phyloP scores from a whole-genome alignment of 2,888 invertebrate genomes.

The Rhingia campestris region DNA sequence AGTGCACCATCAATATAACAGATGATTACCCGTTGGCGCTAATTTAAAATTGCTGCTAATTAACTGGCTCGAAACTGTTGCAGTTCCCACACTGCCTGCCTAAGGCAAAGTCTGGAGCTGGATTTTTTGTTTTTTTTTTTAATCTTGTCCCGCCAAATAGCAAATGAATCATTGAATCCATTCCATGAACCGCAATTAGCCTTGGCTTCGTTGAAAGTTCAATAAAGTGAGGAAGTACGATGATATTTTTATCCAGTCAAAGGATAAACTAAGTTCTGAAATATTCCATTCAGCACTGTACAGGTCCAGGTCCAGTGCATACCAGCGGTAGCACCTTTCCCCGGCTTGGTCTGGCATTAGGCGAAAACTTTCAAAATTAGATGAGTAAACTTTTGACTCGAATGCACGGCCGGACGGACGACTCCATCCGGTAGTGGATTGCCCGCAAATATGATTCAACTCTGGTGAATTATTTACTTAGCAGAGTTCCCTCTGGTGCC shows the following conservation, averaged over 20 bases:
- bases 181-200: constrained; percentile 48
- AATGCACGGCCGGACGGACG: not conserved
- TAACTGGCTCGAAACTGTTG: constrained; percentile 30
- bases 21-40: constrained; percentile 36
- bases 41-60: constrained; percentile 51
- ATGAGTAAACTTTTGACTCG: constrained; percentile 41
- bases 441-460: constrained; percentile 33
- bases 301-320: not conserved
- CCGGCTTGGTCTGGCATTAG: constrained; percentile 9
- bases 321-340: not conserved
- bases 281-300: constrained; percentile 5
- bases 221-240: constrained; percentile 12
- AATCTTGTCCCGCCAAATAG: not conserved
- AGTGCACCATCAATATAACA: not conserved
- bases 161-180: constrained; percentile 43
- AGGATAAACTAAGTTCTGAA: constrained; percentile 8
- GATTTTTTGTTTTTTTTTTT: constrained; percentile 1
- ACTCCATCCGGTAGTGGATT: constrained; percentile 8
- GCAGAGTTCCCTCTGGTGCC: not conserved
- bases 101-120: constrained; percentile 10
- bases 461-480: constrained; percentile 25
- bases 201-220: constrained; percentile 16
- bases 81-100: constrained; percentile 45
- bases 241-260: constrained; percentile 10
- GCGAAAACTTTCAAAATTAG: constrained; percentile 45